Evolutionary conservation across 2,113 vertebrate genomes (phyloP).

Genomic region (Connochaetes taurinus): DNA sequence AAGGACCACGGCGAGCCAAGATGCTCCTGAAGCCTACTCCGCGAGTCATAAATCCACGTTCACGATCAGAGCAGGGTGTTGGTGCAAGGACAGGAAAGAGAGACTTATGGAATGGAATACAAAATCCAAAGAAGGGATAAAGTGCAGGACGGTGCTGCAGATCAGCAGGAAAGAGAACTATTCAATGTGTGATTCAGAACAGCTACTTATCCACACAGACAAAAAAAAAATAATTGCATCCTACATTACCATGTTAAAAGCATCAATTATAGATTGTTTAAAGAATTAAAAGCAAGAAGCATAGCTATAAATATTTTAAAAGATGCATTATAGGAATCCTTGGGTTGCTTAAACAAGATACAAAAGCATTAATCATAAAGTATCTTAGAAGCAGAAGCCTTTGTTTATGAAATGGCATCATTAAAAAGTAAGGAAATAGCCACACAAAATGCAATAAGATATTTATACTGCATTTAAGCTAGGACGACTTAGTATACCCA

Average conservation of each 20-base stretch:
- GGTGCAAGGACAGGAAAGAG: background rate
- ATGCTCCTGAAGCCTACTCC: fast-evolving
- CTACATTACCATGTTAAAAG: background rate
- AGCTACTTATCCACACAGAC: fast-evolving
- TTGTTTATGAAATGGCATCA: background rate
- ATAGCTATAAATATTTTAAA: background rate
- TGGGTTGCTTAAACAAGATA: background rate
- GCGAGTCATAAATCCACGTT: fast-evolving
- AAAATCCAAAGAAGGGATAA: fast-evolving
- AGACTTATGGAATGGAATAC: fast-evolving
- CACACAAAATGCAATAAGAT: background rate
- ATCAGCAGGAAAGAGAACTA: fast-evolving
- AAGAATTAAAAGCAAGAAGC: background rate
- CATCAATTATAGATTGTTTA: background rate
- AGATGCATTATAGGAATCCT: background rate
- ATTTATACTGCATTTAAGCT: fast-evolving
- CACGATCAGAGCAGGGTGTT: fast-evolving
- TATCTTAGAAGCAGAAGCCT: background rate
- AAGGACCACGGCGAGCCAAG: fast-evolving
- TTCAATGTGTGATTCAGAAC: fast-evolving
- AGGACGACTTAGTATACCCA: fast-evolving
- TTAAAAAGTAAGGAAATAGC: background rate
- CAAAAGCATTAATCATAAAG: background rate
- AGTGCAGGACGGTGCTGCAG: fast-evolving
- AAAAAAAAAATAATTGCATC: fast-evolving